Base-by-base conservation (phyloP, 1,140 invertebrate genomes). In the Cryptotermes secundus region DNA sequence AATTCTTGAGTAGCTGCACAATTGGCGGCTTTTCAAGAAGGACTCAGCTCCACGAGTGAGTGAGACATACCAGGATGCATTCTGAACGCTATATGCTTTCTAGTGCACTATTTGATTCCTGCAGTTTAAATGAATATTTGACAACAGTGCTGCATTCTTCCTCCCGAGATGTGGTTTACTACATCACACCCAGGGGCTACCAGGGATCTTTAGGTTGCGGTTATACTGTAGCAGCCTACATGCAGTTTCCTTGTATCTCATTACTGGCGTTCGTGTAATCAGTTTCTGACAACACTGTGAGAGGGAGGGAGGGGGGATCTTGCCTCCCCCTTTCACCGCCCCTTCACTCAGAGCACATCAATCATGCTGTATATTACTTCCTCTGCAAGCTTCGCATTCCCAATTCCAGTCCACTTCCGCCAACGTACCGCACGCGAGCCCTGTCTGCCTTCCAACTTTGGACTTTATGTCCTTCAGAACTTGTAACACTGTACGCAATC, bases 361-460 rank as follows among this genome's bases (percentile, higher is more conserved):
- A 72, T 72, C 59, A 72, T 72, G 59, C 59, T 72, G 59, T 16
- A 72, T 72, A 72, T 72, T 72, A 72, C 59, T 72, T 72, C 59
- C 59, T 72, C n/a, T 31, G n/a, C n/a, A 72, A 10, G 26, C 59
- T 72, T 72, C 59, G 16, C 59, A 72, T 72, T 72, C 59, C 59
- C 59, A 72, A 72, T 72, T 72, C 26, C 26, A n/a, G 14, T 72
- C n/a, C 59, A 72, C 7, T 72, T 72, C 59, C 59, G 59, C 26
- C 59, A 14, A 6, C 26, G 26, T 72, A 72, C 2, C 7, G 4
- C 59, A 72, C 59, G 59, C 59, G 59, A 72, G 9, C 26, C 31
- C 9, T 14, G 26, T 72, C 26, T 7, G 31, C 59, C 7, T 72
- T 14, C 26, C 59, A n/a, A 72, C 59, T 72, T 72, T 72, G n/a